Evolutionary conservation across 1,140 invertebrate genomes (phyloP).

Genomic region (Lucilia cuprina): DNA sequence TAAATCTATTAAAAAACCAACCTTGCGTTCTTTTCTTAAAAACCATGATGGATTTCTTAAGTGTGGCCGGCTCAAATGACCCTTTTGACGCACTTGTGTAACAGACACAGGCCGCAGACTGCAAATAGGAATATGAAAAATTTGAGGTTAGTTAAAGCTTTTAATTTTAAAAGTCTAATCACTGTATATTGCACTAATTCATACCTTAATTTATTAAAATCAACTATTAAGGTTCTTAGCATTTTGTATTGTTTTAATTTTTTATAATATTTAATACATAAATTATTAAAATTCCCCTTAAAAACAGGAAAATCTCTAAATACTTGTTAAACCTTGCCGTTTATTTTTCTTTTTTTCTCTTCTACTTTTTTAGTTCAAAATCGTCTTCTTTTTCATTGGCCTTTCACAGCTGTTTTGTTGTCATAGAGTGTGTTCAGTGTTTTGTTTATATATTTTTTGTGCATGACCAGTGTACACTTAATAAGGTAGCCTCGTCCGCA

Average conservation of each 20-base stretch:
- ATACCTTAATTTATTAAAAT: constrained; percentile 37
- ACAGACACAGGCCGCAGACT: constrained; percentile 41
- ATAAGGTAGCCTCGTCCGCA: too few relatives aligned
- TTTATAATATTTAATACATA: neutral
- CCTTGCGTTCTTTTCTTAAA: constrained; percentile 64
- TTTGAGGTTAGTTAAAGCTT: constrained; percentile 37
- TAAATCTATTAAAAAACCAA: constrained; percentile 52
- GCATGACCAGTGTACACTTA: too few relatives aligned
- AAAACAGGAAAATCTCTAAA: neutral
- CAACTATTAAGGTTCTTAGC: constrained; percentile 29
- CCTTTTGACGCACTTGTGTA: constrained; percentile 60
- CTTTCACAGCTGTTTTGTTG: neutral
- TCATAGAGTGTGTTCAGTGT: neutral
- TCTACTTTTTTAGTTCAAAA: too few relatives aligned
- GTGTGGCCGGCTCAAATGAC: constrained; percentile 62
- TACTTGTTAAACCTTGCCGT: neutral
- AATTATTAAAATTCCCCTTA: neutral
- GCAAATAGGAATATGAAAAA: neutral
- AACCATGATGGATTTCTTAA: constrained; percentile 69
- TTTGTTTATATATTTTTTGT: constrained; percentile 3
- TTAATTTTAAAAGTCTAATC: neutral
- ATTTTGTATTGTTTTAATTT: constrained; percentile 18
- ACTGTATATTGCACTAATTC: too few relatives aligned
- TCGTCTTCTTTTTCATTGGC: neutral
- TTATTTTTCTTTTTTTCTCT: neutral